Evolutionary conservation across 2,797 vertebrate genomes (phyloP).

Genomic region (Phoebastria nigripes): DNA sequence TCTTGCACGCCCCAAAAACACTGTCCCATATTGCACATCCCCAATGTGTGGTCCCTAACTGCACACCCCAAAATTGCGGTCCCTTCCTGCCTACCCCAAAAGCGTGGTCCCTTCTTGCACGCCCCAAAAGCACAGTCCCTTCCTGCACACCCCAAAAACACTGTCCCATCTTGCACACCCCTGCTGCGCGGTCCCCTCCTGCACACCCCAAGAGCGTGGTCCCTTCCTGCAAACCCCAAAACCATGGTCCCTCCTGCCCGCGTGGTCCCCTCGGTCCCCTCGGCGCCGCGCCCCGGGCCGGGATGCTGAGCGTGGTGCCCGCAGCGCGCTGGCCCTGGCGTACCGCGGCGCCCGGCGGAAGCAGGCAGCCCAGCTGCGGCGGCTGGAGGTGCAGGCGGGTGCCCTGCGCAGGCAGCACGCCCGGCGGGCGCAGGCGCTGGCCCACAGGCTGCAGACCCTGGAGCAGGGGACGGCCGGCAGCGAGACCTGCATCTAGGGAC

Average conservation of each 20-base stretch:
- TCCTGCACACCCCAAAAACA: neutral
- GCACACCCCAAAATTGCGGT: too few species aligned
- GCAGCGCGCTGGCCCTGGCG: constrained; percentile 81
- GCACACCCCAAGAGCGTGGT: too few species aligned
- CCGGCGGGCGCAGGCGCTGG: constrained; percentile 62
- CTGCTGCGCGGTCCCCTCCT: too few species aligned
- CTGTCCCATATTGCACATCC: too few species aligned
- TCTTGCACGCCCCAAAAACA: neutral
- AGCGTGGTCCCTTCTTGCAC: neutral
- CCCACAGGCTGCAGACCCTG: constrained; percentile 57
- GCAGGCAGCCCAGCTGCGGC: constrained; percentile 83
- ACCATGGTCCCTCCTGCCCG: neutral
- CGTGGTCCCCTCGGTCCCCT: neutral
- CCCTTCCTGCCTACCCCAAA: neutral
- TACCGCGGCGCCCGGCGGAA: constrained; percentile 83
- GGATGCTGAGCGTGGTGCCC: neutral
- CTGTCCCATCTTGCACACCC: too few species aligned
- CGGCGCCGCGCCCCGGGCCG: fast-evolving
- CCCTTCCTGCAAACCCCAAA: neutral
- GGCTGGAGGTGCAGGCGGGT: constrained; percentile 79
- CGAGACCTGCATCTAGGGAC: neutral
- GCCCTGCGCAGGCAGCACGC: constrained; percentile 78
- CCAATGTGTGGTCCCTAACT: neutral
- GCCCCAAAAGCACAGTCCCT: neutral
- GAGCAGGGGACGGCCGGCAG: constrained; percentile 71